These are phyloP conservation scores for Leucosticte australis DNA, from an alignment of 2,113 vertebrate species.

Conservation along the genomic window DNA sequence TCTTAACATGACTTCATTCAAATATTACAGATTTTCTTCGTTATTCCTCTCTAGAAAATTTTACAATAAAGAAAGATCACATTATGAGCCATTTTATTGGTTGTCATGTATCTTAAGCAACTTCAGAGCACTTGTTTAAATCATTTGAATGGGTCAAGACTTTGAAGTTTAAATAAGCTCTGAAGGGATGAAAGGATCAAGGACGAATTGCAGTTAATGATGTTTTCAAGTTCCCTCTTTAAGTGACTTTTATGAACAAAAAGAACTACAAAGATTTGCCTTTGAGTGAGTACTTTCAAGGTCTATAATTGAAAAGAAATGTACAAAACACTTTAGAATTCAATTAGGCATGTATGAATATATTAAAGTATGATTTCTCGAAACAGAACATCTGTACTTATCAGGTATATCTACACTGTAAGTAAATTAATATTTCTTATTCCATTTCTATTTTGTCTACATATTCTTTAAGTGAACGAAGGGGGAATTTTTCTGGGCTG, in stretches of 20 bases:
- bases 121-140: conserved; percentile 19
- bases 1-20: background rate
- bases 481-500: background rate
- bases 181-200: conserved; percentile 37
- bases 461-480: background rate
- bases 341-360: background rate
- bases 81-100: background rate
- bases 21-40: background rate
- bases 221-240: conserved; percentile 39
- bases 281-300: conserved; percentile 35
- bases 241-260: conserved; percentile 32
- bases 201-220: background rate
- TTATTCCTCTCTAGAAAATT: background rate
- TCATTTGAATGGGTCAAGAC: conserved; percentile 26
- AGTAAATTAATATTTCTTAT: background rate
- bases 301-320: conserved; percentile 31
- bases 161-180: conserved; percentile 50
- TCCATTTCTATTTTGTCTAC: background rate
- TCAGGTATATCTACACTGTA: background rate
- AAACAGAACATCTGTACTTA: background rate
- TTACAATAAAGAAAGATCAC: background rate
- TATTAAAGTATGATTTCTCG: background rate
- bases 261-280: conserved; percentile 20
- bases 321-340: background rate
- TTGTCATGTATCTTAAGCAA: background rate